Base-by-base conservation (phyloP, 2,797 vertebrate genomes). In the Acanthurus tractus region DNA sequence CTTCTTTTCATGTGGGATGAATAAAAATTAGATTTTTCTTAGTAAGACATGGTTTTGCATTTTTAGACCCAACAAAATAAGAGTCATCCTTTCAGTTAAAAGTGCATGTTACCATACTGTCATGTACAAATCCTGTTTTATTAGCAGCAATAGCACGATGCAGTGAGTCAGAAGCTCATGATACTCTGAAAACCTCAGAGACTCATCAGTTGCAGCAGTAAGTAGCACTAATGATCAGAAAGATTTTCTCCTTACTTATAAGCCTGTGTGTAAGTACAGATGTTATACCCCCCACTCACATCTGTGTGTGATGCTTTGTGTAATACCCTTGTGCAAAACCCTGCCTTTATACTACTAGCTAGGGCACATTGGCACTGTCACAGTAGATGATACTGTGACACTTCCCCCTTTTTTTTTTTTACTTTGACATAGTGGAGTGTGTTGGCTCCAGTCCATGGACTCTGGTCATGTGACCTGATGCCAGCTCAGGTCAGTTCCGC, bases 401-500 rank as follows among this genome's bases (percentile, higher is more conserved):
- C 76, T 73, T 80, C 52, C 57, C 29, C 29, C 3, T 40, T 40
- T 12, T 40, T 71, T 66, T 82, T 66, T 77, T 79, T 81, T 54
- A 78, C 57, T 70, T 84, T 68, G 66, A 76, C 59, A 45, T 38
- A 40, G 55, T 20, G 0, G 73, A 80, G 66, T 70, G 72, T 23
- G 12, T 69, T 56, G 67, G 52, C 69, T 78, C 66, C 69, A 69
- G 61, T 85, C 70, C 15, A 45, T 87, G 85, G 82, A 82, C 6
- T 81, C 56, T 46, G 15, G 71, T 76, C 78, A 79, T 76, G 74
- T 44, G 53, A 81, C 65, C 70, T 45, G 63, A 81, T 88, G 84
- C 80, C 75, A 83, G 74, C 67, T 40, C 83, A 88, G 92, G 88
- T 93, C 89, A 91, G 75, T 83, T 78, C 25, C 52, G 61, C 77